Conservation (phyloP, 2,113 vertebrate genomes). For the Rhegmatorhina hoffmannsi region DNA sequence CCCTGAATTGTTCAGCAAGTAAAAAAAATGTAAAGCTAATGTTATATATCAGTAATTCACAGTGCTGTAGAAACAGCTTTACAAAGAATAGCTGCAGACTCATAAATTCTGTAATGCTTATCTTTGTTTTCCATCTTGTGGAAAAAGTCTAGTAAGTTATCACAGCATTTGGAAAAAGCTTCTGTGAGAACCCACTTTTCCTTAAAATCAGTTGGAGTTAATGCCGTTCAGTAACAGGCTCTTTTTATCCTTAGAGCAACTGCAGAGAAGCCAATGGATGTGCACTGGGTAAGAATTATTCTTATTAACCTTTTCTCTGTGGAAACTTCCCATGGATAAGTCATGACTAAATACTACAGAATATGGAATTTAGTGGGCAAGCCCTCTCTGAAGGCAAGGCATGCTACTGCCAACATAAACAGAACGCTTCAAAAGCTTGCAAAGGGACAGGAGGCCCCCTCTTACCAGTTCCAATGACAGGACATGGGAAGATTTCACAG, state of each 20-base stretch:
- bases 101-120: neutral
- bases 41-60: neutral
- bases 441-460: neutral
- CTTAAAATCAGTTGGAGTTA: neutral
- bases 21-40: conserved; percentile 1
- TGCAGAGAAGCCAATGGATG: neutral
- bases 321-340: neutral
- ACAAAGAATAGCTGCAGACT: neutral
- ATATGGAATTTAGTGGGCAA: neutral
- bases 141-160: neutral
- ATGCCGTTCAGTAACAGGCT: neutral
- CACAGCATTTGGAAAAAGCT: neutral
- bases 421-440: neutral
- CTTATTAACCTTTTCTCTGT: neutral
- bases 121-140: neutral
- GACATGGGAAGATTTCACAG: conserved; percentile 96
- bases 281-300: neutral
- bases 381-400: neutral
- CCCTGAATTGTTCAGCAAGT: neutral
- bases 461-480: conserved; percentile 90
- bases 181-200: neutral
- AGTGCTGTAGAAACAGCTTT: neutral
- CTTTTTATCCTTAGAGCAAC: neutral
- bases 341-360: neutral
- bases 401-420: neutral